Evolutionary conservation across 1,140 invertebrate genomes (phyloP).

Genomic region (Dendrolimus punctatus): DNA sequence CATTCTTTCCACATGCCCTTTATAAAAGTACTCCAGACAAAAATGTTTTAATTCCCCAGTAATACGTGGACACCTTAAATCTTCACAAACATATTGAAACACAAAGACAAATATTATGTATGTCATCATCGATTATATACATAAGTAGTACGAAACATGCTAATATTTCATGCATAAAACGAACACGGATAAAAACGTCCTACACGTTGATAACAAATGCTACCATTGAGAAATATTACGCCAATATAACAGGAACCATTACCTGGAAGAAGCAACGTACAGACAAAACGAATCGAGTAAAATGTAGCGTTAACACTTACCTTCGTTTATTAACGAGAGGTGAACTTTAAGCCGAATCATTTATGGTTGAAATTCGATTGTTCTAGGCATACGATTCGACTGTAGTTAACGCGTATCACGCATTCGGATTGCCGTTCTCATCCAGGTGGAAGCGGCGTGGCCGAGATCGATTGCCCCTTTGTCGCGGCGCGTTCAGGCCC

Average conservation of each 20-base stretch:
- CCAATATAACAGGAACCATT: conserved; percentile 43
- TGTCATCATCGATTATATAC: no score
- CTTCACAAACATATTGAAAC: no score
- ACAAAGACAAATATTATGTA: no score
- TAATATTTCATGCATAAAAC: conserved; percentile 16
- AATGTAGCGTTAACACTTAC: conserved; percentile 20
- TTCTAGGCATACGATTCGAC: conserved; percentile 9
- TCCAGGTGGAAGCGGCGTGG: conserved; percentile 24
- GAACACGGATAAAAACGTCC: conserved; percentile 36
- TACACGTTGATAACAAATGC: conserved; percentile 44
- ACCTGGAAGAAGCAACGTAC: conserved; percentile 29
- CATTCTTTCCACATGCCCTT: no score
- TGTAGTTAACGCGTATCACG: conserved; percentile 38
- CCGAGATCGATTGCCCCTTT: conserved; percentile 36
- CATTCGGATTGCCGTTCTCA: conserved; percentile 30
- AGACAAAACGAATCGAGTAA: conserved; percentile 36
- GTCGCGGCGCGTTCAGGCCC: conserved; percentile 14
- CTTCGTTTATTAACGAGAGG: conserved; percentile 6
- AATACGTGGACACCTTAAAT: no score
- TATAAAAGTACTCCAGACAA: no score
- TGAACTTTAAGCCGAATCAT: conserved; percentile 2
- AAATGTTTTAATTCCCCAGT: no score
- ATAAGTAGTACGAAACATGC: neutral
- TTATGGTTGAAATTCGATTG: conserved; percentile 13
- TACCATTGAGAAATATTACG: conserved; percentile 49